Base-by-base conservation (phyloP, 2,888 invertebrate genomes). In the Philereme transversata region DNA sequence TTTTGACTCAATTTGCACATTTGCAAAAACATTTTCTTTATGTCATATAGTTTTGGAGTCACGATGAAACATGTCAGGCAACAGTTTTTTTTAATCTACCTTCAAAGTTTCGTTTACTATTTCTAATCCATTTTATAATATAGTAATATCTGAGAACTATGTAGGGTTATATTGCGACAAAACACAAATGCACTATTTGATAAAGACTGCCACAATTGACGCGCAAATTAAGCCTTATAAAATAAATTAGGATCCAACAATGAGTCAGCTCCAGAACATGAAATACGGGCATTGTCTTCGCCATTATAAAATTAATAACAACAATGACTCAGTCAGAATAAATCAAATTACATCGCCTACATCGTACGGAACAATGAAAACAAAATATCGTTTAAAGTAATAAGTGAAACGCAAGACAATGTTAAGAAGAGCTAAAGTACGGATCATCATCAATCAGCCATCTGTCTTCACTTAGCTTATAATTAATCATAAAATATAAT, bases 401-500 rank as follows among this genome's bases (percentile, higher is more conserved):
- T 88, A 87, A 90, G 90, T 87, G 88, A 77, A 68, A 83, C 79
- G 75, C 73, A 76, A 88, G 83, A 91, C 90, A 91, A 91, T 88
- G 81, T 69, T 60, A 51, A 76, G 72, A 81, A 81, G 80, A 79
- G 79, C 75, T 76, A 78, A 82, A 83, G 82, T 80, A 76, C 76
- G 78, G 76, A 70, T 75, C 73, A 84, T 87, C 88, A 91, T 90
- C 90, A 89, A 91, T 90, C 91, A 91, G 83, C 81, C 75, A 87
- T 87, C 82, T 78, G 76, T 79, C 84, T 85, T 85, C 78, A 80
- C 85, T 85, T 79, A 86, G 87, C 82, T 85, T 79, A 88, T 89
- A 89, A 91, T 92, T 92, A 90, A 92, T 92, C 90, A 92, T 80
- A 74, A 79, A 81, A 87, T 88, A 86, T 91, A 90, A 92, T 90